phyloP scores from a whole-genome alignment of 2,888 invertebrate genomes.

The Ethmia dodecea region DNA sequence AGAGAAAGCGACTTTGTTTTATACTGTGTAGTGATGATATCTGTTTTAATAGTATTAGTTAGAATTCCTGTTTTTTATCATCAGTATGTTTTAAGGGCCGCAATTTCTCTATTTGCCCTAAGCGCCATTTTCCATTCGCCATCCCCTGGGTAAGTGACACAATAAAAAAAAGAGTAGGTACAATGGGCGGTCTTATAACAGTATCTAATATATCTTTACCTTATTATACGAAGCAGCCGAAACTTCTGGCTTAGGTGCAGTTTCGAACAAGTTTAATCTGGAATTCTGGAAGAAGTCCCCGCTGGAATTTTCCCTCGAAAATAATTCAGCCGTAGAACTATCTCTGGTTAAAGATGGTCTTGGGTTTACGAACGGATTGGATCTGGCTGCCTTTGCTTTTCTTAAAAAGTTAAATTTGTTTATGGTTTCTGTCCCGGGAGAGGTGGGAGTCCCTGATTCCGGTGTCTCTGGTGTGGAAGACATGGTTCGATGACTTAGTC shows the following conservation, averaged over 20 bases:
- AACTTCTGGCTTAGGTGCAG: constrained; percentile 56
- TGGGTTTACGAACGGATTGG: constrained; percentile 57
- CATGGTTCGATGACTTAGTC: too few species aligned
- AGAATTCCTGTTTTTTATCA: too few species aligned
- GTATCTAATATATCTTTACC: too few species aligned
- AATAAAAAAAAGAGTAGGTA: too few species aligned
- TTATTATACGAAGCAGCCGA: constrained; percentile 33
- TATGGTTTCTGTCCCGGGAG: constrained; percentile 37
- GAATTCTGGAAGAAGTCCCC: constrained; percentile 67
- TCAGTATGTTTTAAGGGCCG: too few species aligned
- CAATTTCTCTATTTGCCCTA: too few species aligned
- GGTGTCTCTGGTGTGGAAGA: constrained; percentile 31
- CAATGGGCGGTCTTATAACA: too few species aligned
- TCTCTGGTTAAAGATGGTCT: constrained; percentile 59
- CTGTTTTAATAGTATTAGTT: too few species aligned
- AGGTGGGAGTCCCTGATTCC: constrained; percentile 44
- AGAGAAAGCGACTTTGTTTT: too few species aligned
- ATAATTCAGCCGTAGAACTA: constrained; percentile 58
- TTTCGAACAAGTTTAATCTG: constrained; percentile 62
- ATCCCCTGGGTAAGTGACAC: too few species aligned
- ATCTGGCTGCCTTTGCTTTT: constrained; percentile 45
- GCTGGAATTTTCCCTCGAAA: constrained; percentile 60
- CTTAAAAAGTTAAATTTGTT: constrained; percentile 63
- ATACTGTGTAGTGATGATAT: too few species aligned
- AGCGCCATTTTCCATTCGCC: too few species aligned